phyloP scores from a whole-genome alignment of 2,888 invertebrate genomes.

The Microctonus hyperodae region DNA sequence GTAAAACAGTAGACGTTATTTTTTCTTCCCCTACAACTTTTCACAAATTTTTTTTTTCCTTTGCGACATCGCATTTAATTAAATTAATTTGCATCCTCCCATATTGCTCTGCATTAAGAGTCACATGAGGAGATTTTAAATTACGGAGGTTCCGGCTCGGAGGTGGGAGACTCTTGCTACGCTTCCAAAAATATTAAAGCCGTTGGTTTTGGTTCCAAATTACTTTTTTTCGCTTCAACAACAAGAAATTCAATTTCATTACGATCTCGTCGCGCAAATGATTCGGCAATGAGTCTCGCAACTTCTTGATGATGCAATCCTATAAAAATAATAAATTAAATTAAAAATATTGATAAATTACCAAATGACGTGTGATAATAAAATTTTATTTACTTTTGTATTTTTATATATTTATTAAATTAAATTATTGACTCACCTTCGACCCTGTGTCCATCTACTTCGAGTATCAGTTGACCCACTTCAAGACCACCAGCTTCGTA shows the following conservation, averaged over 20 bases:
- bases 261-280: constrained; percentile 88
- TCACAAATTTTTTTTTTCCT: background rate
- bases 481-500: constrained; percentile 91
- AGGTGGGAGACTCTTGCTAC: constrained; percentile 73
- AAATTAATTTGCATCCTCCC: constrained; percentile 4
- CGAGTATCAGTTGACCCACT: constrained; percentile 92
- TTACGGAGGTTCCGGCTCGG: constrained; percentile 61
- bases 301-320: constrained; percentile 71
- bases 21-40: background rate
- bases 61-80: background rate
- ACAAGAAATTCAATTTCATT: constrained; percentile 93
- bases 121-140: background rate
- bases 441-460: constrained; percentile 81
- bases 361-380: too few species aligned
- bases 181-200: constrained; percentile 90
- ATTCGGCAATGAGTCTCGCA: constrained; percentile 90
- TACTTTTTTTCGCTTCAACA: constrained; percentile 90
- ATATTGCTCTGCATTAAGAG: constrained; percentile 14
- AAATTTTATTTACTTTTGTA: too few species aligned
- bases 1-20: constrained; percentile 9
- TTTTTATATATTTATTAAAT: constrained; percentile 4
- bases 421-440: constrained; percentile 66
- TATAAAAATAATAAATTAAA: constrained; percentile 32
- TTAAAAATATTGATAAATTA: background rate
- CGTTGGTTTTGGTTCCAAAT: constrained; percentile 90